Percentiles rank a stretch among this genome's conserved stretches.
Conservation (phyloP, 2,797 vertebrate species). For the Taeniopygia guttata region DNA sequence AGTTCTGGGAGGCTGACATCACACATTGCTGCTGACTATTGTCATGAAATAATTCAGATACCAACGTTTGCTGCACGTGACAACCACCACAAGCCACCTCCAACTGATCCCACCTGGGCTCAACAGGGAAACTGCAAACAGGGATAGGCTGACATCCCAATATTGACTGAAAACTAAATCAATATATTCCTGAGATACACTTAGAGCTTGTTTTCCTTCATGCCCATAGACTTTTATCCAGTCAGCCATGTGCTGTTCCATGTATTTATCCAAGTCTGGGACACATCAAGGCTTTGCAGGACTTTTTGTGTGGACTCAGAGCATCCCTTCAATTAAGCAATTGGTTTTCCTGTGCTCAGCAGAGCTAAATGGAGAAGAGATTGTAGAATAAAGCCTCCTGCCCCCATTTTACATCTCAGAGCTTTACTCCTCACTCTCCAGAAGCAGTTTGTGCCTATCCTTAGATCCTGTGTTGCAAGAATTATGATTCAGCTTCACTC, state of each 20-base stretch:
- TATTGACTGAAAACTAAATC: not conserved
- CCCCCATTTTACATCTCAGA: not conserved
- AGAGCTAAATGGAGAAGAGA: not conserved
- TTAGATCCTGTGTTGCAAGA: conserved; percentile 22
- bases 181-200: not conserved
- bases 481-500: conserved; percentile 49
- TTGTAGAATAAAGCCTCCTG: not conserved
- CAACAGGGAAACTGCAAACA: not conserved
- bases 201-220: not conserved
- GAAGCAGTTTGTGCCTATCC: conserved; percentile 14
- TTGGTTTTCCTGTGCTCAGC: not conserved
- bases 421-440: not conserved
- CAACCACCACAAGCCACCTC: not conserved
- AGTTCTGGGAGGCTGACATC: not conserved
- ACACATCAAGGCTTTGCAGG: not conserved
- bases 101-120: not conserved
- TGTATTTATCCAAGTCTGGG: not conserved
- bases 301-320: not conserved
- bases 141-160: accelerated
- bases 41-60: not conserved
- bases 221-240: not conserved
- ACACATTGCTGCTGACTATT: not conserved
- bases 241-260: not conserved
- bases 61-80: not conserved
- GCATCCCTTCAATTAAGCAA: not conserved